A percentile compares a stretch with the other conserved stretches of the same genome.
phyloP scores from a whole-genome alignment of 2,797 vertebrate species.

The Hemitrygon akajei region DNA sequence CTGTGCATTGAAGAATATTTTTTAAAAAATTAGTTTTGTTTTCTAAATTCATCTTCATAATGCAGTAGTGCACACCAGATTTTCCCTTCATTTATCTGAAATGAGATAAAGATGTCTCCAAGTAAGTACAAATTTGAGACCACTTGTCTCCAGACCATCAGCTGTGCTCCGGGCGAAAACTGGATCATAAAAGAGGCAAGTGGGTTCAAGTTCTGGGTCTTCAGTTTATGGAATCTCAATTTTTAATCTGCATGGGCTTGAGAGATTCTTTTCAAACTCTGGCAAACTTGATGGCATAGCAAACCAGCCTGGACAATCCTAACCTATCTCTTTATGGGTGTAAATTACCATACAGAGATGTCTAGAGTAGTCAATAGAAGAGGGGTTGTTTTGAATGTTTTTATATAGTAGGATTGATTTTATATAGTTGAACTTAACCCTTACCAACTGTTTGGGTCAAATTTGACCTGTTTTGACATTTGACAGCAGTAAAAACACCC shows the following conservation, averaged over 20 bases:
- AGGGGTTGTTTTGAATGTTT: neutral
- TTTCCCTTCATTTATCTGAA: neutral
- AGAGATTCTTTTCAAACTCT: neutral
- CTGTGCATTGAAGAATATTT: neutral
- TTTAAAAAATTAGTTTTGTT: neutral
- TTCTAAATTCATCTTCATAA: neutral
- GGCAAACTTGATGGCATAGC: no score
- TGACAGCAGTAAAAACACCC: no score
- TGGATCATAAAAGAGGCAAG: neutral
- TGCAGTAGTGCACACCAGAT: neutral
- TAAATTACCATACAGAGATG: neutral
- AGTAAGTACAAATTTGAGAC: neutral
- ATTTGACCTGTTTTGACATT: no score
- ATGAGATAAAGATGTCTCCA: neutral
- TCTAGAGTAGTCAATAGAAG: neutral
- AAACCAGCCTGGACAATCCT: neutral
- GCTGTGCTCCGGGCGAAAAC: neutral
- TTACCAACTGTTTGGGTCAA: no score
- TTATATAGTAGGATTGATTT: neutral
- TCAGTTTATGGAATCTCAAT: neutral
- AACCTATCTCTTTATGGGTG: neutral
- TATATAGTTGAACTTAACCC: neutral
- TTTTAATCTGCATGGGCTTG: neutral
- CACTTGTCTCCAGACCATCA: no score
- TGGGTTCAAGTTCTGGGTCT: neutral